Evolutionary conservation across 2,888 invertebrate genomes (phyloP).

Genomic region (Drosophila aldrichi): DNA sequence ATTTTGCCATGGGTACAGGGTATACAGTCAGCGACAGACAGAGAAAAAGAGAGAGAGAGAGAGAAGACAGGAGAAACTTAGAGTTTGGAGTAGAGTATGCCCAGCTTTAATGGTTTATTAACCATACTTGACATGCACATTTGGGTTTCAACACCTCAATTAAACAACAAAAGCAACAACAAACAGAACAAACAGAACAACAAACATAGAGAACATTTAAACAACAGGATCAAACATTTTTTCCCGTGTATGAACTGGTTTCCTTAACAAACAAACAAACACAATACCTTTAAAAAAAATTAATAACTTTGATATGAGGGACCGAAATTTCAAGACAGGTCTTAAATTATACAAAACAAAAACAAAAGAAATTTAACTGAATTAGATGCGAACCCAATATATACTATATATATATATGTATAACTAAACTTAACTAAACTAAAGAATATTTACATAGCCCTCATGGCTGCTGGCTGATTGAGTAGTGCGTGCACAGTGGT

Average conservation of each 20-base stretch:
- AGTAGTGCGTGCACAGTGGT: slow-evolving; percentile 42
- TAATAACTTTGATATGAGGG: slow-evolving; percentile 78
- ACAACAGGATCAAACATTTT: slow-evolving; percentile 21
- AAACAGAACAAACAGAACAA: slow-evolving; percentile 4
- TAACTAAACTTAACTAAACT: not conserved
- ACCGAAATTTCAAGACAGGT: slow-evolving; percentile 77
- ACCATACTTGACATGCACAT: slow-evolving; percentile 48
- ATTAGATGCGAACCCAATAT: slow-evolving; percentile 4
- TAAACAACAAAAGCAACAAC: slow-evolving; percentile 29
- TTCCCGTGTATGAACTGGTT: slow-evolving; percentile 76
- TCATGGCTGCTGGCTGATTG: slow-evolving; percentile 7
- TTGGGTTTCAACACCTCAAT: slow-evolving; percentile 72
- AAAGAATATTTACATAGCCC: slow-evolving; percentile 24
- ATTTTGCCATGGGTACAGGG: not conserved
- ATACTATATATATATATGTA: not conserved
- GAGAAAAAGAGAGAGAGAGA: not conserved
- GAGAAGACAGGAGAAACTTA: not conserved
- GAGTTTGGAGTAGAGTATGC: slow-evolving; percentile 47
- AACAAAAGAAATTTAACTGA: slow-evolving; percentile 9
- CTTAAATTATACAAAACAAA: slow-evolving; percentile 68
- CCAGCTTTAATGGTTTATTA: slow-evolving; percentile 74
- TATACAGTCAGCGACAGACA: not conserved
- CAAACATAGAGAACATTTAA: slow-evolving; percentile 22
- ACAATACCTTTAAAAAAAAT: slow-evolving; percentile 46
- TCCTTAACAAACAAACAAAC: slow-evolving; percentile 49